Conservation (phyloP, 2,797 vertebrate genomes). For the Danio kyathit region DNA sequence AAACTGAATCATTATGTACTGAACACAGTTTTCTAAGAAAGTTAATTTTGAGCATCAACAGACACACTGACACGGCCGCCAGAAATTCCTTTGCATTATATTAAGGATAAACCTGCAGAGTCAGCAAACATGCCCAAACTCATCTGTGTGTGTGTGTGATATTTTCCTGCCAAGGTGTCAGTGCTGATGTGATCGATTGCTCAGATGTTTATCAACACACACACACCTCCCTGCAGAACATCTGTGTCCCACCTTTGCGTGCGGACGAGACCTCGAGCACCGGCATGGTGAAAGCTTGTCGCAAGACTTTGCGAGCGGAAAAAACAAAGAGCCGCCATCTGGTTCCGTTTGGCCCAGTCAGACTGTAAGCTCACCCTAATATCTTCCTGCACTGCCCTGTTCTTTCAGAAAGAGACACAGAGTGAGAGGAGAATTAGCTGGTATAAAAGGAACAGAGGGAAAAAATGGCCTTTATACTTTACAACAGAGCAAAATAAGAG, state of each 20-base stretch:
- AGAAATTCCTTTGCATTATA: constrained; percentile 3
- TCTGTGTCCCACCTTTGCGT: constrained; percentile 40
- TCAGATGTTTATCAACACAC: constrained; percentile 37
- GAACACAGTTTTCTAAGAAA: neutral
- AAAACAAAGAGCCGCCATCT: constrained; percentile 32
- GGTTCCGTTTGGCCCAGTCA: constrained; percentile 50
- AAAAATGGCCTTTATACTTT: constrained; percentile 23
- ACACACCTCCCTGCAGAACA: constrained; percentile 30
- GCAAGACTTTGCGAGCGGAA: constrained; percentile 2
- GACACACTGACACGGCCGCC: neutral
- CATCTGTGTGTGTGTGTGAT: constrained; percentile 36
- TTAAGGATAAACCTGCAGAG: constrained; percentile 32
- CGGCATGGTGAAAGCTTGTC: neutral
- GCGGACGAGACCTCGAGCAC: constrained; percentile 16
- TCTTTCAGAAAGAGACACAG: neutral
- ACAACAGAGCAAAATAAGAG: constrained; percentile 13
- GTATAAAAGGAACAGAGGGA: neutral
- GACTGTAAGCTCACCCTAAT: constrained; percentile 15
- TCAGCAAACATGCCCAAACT: constrained; percentile 47
- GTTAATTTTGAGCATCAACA: neutral
- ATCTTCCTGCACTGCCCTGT: neutral
- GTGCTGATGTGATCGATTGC: constrained; percentile 26
- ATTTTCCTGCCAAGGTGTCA: constrained; percentile 24
- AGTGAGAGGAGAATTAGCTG: neutral
- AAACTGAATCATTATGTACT: too few relatives aligned